Evolutionary conservation across 2,113 vertebrate genomes (phyloP).

Genomic region (Synchiropus splendidus): DNA sequence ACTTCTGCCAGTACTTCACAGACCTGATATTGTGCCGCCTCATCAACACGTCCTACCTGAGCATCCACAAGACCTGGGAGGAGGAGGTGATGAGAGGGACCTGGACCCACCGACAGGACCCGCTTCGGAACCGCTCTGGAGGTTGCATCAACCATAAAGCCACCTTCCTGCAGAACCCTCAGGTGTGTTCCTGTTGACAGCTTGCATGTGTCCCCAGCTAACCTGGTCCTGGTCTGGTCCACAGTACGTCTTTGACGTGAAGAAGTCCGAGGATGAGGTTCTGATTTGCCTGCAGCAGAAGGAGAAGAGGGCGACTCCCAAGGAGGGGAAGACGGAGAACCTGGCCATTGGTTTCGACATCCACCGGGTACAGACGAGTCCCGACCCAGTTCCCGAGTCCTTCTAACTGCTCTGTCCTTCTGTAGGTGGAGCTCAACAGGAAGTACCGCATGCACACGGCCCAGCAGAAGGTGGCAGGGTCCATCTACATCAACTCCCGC

Average conservation of each 20-base stretch:
- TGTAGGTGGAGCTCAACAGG: slow-evolving; percentile 90
- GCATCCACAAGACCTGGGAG: slow-evolving; percentile 98
- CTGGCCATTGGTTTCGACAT: slow-evolving; percentile 94
- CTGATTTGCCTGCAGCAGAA: slow-evolving; percentile 91
- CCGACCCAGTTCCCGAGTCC: background rate
- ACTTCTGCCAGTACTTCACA: slow-evolving; percentile 86
- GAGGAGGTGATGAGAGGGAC: slow-evolving; percentile 77
- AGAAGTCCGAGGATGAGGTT: slow-evolving; percentile 90
- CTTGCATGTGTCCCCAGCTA: background rate
- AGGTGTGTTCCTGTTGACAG: slow-evolving; percentile 57
- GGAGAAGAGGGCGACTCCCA: slow-evolving; percentile 79
- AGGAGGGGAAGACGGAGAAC: slow-evolving; percentile 87
- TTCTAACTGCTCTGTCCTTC: background rate
- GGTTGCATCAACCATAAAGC: slow-evolving; percentile 90
- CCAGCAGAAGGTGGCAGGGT: slow-evolving; percentile 86
- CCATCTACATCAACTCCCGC: slow-evolving; percentile 95
- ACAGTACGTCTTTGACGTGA: slow-evolving; percentile 92
- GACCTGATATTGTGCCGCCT: slow-evolving; percentile 93
- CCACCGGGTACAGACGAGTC: slow-evolving; percentile 70
- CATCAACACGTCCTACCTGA: slow-evolving; percentile 94
- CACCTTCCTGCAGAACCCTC: slow-evolving; percentile 93
- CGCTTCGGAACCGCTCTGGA: slow-evolving; percentile 77
- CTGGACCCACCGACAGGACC: slow-evolving; percentile 77
- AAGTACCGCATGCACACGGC: slow-evolving; percentile 87
- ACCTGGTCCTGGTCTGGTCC: background rate